A percentile compares a stretch with the other conserved stretches of the same genome.
phyloP scores from a whole-genome alignment of 2,888 invertebrate species.

The Nomada goodeniana region DNA sequence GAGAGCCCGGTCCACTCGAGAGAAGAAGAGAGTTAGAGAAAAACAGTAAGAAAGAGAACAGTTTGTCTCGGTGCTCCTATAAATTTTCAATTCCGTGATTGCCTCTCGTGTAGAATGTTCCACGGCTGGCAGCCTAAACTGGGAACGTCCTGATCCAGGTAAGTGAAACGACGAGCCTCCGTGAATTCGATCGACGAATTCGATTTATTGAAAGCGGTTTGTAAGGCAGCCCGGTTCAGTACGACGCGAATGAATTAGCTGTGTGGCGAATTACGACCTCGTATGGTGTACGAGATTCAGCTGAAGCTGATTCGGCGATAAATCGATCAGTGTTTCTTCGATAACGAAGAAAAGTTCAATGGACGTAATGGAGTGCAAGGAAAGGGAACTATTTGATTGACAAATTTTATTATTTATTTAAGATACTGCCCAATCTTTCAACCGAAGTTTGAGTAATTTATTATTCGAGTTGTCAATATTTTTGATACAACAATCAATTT shows the following conservation, averaged over 20 bases:
- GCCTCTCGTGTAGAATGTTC: conserved; percentile 31
- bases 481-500: too few species aligned
- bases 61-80: background rate
- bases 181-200: conserved; percentile 52
- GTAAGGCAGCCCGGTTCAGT: conserved; percentile 8
- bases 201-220: conserved; percentile 43
- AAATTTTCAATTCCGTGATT: conserved; percentile 52
- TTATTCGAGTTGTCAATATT: too few species aligned
- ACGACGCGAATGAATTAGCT: conserved; percentile 59
- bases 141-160: conserved; percentile 22
- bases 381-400: background rate
- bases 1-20: background rate
- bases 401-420: too few species aligned
- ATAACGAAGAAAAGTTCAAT: background rate
- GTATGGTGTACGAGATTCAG: conserved; percentile 17
- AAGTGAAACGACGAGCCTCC: conserved; percentile 28
- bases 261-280: conserved; percentile 42
- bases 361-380: background rate
- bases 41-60: background rate
- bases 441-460: too few species aligned
- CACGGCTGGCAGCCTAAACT: conserved; percentile 25
- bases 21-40: background rate
- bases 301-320: conserved; percentile 38
- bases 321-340: background rate
- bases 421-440: too few species aligned